Evolutionary conservation across 2,113 vertebrate genomes (phyloP), one percentile per base, ranked within the genome.

Genomic region (Lamprotornis superbus): DNA sequence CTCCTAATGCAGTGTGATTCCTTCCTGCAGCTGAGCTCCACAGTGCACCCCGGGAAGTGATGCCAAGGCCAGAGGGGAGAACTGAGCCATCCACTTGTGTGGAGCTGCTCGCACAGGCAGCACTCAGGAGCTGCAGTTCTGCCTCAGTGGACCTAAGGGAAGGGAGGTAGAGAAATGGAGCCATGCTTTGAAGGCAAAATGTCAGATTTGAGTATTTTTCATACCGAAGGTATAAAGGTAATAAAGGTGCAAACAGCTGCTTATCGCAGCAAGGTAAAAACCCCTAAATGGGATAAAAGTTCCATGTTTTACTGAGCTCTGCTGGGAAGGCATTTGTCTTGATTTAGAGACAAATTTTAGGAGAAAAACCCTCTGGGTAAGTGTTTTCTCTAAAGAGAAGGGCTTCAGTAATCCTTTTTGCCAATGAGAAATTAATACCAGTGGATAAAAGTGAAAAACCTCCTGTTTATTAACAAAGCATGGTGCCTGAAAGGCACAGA

Each of bases 11-110:
- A 6, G 10, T 16, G 23, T 3, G 64, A 30, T 39, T 60, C 20
- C 53, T 25, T 15, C 63, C 33, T 31, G 3, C 0, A 78, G 27
- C 27, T 64, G 46, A 35, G 33, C 18, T 47, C 44, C 35, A 7
- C 23, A 3, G 5, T 1, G 55, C 37, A 33, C 20, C 59, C 59
- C 0, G 0, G 39, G 24, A 33, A 53, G 44, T 0, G 0, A 4
- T 5, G 16, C 42, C 1, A 4, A 4, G 25, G 63, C 53, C 37
- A 5, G 77, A 46, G 18, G 28, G 73, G 5, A 55, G 24, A 46
- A 6, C 1, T 4, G 25, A 42, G 63, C 28, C 2, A 1, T 46
- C 9, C 1, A 1, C 37, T 10, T 0, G 0, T 39, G 57, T 12
- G 40, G 50, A 12, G 7, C 49, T 0, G 1, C 27, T 61, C 27